Conservation (phyloP, 2,797 vertebrate species). For the Leontocebus nigricollis region DNA sequence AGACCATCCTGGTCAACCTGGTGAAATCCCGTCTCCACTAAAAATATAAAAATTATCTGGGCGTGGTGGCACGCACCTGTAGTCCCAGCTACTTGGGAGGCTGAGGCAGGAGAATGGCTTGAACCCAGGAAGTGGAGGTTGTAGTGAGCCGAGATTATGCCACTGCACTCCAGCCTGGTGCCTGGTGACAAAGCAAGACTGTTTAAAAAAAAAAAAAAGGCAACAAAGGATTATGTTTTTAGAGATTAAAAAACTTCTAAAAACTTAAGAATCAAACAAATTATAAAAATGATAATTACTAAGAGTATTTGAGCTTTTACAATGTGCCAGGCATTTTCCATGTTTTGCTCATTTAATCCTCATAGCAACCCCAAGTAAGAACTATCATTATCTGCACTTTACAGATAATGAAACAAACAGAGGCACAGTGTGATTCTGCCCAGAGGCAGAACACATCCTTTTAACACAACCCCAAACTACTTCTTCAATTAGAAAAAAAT, state of each 20-base stretch:
- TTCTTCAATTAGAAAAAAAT: not conserved
- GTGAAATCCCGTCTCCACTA: too few species aligned
- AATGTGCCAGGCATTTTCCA: not conserved
- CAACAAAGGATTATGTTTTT: not conserved
- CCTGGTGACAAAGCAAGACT: too few species aligned
- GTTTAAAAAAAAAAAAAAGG: not conserved
- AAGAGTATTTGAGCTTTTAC: not conserved
- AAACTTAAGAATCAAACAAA: not conserved
- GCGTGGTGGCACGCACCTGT: fast-evolving
- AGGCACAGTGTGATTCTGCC: not conserved
- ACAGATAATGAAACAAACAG: not conserved
- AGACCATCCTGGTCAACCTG: too few species aligned
- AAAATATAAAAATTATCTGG: too few species aligned
- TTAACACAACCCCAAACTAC: not conserved
- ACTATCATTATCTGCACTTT: not conserved
- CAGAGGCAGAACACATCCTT: not conserved
- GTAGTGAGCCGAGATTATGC: too few species aligned
- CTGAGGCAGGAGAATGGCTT: too few species aligned
- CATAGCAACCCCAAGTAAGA: not conserved
- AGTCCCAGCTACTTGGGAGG: too few species aligned
- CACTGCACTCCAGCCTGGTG: too few species aligned
- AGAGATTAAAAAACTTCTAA: not conserved
- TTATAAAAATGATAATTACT: not conserved
- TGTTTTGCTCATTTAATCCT: not conserved
- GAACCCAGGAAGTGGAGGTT: too few species aligned